phyloP scores from a whole-genome alignment of 2,888 invertebrate species.

The Plagiodera versicolora region DNA sequence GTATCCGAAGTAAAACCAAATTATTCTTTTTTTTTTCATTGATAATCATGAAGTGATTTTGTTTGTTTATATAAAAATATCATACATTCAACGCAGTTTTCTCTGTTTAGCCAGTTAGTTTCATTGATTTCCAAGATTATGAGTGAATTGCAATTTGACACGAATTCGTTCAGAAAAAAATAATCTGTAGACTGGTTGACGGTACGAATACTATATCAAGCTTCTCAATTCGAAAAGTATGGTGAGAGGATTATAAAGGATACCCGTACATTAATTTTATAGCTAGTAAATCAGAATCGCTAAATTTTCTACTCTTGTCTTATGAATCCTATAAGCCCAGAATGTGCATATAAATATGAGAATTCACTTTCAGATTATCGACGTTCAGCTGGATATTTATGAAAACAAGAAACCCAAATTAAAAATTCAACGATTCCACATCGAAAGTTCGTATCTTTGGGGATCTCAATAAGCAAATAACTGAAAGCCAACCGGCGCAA shows the following conservation, averaged over 20 bases:
- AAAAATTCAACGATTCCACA: conserved; percentile 8
- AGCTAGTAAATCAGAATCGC: not conserved
- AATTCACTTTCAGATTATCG: not conserved
- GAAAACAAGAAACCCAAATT: conserved; percentile 2
- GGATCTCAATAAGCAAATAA: conserved; percentile 26
- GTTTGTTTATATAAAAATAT: no score
- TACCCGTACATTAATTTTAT: not conserved
- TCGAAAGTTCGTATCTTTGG: conserved; percentile 1
- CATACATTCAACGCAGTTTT: no score
- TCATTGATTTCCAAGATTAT: no score
- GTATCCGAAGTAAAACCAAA: no score
- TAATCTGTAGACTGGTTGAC: no score
- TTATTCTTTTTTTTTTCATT: no score
- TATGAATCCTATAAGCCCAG: not conserved
- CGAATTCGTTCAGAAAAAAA: no score
- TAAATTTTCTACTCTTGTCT: not conserved
- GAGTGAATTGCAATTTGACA: no score
- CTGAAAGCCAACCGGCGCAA: conserved; percentile 15
- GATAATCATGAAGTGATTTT: no score
- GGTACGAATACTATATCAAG: no score
- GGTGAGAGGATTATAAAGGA: not conserved
- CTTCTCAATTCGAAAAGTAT: not conserved
- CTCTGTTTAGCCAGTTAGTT: no score
- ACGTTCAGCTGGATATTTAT: not conserved
- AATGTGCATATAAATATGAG: not conserved